A percentile compares a stretch with the other conserved stretches of the same genome.
phyloP scores from a whole-genome alignment of 2,797 vertebrate genomes.

The Epinephelus malabaricus region DNA sequence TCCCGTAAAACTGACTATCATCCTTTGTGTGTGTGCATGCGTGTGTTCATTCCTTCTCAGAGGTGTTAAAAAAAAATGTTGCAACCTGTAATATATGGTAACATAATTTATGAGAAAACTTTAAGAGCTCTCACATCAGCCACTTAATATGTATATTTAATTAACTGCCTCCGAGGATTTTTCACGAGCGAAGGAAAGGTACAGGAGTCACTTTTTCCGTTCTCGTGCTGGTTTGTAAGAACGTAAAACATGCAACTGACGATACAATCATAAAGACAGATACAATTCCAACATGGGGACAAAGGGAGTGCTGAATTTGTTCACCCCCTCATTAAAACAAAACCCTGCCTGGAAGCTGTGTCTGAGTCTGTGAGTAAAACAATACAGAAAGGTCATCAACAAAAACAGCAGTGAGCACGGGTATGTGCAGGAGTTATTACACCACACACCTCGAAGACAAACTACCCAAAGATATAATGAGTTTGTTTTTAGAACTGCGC shows the following conservation, averaged over 20 bases:
- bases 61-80: slow-evolving; percentile 41
- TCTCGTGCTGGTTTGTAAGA: background rate
- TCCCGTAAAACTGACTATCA: slow-evolving; percentile 3
- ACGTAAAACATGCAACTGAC: background rate
- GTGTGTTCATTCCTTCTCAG: slow-evolving; percentile 16
- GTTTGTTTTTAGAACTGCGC: slow-evolving; percentile 18
- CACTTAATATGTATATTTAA: slow-evolving; percentile 78
- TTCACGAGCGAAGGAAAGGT: slow-evolving; percentile 1
- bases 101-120: slow-evolving; percentile 75
- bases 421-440: slow-evolving; percentile 27
- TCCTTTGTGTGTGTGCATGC: slow-evolving; percentile 1
- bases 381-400: slow-evolving; percentile 58
- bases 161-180: slow-evolving; percentile 50
- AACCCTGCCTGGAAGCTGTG: slow-evolving; percentile 39
- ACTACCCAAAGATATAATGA: slow-evolving; percentile 12
- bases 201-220: background rate
- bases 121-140: slow-evolving; percentile 54
- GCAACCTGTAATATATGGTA: slow-evolving; percentile 48
- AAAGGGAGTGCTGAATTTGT: background rate
- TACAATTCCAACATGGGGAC: slow-evolving; percentile 3
- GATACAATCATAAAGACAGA: background rate
- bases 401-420: slow-evolving; percentile 25
- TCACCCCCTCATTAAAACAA: slow-evolving; percentile 48
- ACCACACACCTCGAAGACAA: slow-evolving; percentile 39
- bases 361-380: slow-evolving; percentile 33